Evolutionary conservation across 2,797 vertebrate genomes (phyloP), one percentile per base, ranked within the genome.

Genomic region (Megalops cyprinoides): DNA sequence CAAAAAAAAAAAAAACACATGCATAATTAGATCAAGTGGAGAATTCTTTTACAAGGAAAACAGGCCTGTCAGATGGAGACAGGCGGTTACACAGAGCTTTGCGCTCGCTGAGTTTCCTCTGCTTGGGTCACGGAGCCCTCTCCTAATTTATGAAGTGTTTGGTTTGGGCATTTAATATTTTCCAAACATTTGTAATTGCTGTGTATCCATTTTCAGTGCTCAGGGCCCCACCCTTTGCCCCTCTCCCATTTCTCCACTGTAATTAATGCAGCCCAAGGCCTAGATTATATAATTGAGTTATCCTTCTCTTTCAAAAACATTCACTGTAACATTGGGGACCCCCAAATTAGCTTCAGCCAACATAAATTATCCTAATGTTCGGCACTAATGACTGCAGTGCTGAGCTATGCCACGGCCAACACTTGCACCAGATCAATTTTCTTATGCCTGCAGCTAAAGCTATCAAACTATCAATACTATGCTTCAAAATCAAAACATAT

Each of bases 251-350:
- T 49, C 77, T 60, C 23, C 31, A 67, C 71, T 62, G 67, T 74
- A 79, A 78, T 81, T 81, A 81, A 76, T 78, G 74, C 53, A 67
- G 77, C 77, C 81, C 46, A 58, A 20, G 77, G 77, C 55, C 34
- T 2, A 49, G 69, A 77, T 82, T 71, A 82, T 58, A 77, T 78
- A 82, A 82, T 62, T 74, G 55, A 82, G 23, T 79, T 78, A 65
- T 58, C 77, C 76, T 53, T 71, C 48, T 39, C 69, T 81, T 51
- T 58, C 74, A 65, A 58, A 80, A 81, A 81, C 58, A 76, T 44
- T 79, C 69, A 79, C 55, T 79, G 77, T 74, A 71, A 74, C 53
- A 60, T 78, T 31, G n/a, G 20, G 53, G 55, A 60, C 69, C 49
- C 37, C 51, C 62, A 78, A 74, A 82, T 81, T 77, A 46, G 62